Conservation (phyloP, 2,113 vertebrate genomes). For the Brachirus orientalis region DNA sequence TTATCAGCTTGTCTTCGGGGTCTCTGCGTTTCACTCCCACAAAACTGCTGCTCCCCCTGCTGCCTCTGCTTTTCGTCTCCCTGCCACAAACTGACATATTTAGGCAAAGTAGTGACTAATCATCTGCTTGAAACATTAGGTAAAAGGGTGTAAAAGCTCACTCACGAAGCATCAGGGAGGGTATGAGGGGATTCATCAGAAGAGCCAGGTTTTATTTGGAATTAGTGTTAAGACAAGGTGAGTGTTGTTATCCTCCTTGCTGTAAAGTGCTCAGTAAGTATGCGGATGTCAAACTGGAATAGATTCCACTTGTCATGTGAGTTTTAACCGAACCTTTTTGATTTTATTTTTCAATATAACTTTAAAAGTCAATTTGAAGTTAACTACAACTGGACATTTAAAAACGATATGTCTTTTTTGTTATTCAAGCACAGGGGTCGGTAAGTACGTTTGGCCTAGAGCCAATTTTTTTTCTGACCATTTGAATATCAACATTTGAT, state of each 20-base stretch:
- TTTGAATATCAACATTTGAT: no score
- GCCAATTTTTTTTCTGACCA: no score
- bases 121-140: conserved; percentile 31
- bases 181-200: conserved; percentile 16
- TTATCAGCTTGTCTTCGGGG: conserved; percentile 40
- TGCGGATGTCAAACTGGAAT: conserved; percentile 8
- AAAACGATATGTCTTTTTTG: no score
- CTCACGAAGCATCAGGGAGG: neutral
- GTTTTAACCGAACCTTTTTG: no score
- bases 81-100: conserved; percentile 68
- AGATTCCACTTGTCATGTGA: conserved; percentile 14
- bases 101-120: conserved; percentile 66
- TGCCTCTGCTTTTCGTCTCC: conserved; percentile 66
- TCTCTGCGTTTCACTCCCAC: conserved; percentile 47
- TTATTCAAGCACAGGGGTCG: no score
- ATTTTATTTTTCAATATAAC: no score
- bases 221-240: conserved; percentile 32
- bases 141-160: conserved; percentile 44
- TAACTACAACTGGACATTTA: no score
- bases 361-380: no score
- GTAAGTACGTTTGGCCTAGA: no score
- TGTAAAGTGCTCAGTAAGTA: conserved; percentile 44
- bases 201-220: conserved; percentile 36
- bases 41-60: conserved; percentile 7
- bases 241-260: conserved; percentile 34